A percentile compares a stretch with the other conserved stretches of the same genome.
These are phyloP conservation scores for Drosophila bocqueti DNA, from an alignment of 1,140 invertebrate species.

Conservation along the genomic window DNA sequence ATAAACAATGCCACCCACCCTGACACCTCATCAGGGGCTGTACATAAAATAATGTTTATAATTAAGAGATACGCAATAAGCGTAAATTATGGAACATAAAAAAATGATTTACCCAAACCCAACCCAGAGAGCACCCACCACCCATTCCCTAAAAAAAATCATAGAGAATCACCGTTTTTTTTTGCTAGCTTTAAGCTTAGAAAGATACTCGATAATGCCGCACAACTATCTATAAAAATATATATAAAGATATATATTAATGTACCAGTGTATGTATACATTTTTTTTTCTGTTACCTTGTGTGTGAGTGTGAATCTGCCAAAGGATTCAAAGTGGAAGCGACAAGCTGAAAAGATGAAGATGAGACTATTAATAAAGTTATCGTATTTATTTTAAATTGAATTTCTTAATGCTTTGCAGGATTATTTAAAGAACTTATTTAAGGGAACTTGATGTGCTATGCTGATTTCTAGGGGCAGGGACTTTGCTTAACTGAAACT, in stretches of 20 bases:
- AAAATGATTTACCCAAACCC: not conserved
- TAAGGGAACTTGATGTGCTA: not conserved
- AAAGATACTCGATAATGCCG: conserved; percentile 39
- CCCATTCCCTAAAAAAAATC: conserved; percentile 21
- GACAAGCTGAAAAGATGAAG: conserved; percentile 23
- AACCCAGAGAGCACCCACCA: conserved; percentile 23
- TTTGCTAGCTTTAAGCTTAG: conserved; percentile 49
- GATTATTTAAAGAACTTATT: not conserved
- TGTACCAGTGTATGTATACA: conserved; percentile 25
- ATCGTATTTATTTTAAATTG: conserved; percentile 71
- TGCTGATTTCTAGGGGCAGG: not conserved
- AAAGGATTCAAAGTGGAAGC: conserved; percentile 32
- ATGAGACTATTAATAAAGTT: conserved; percentile 79
- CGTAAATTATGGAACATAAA: conserved; percentile 2
- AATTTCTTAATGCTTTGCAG: not conserved
- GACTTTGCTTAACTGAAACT: not conserved
- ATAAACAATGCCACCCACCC: conserved; percentile 10
- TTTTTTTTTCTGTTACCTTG: conserved; percentile 67
- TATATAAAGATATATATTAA: conserved; percentile 15
- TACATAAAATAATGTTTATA: conserved; percentile 19
- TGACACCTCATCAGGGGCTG: conserved; percentile 4
- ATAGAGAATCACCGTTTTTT: conserved; percentile 27
- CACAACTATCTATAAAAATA: conserved; percentile 35
- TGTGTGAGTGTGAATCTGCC: conserved; percentile 48
- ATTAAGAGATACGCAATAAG: conserved; percentile 12